Conservation (phyloP, 2,797 vertebrate species). For the Acropternis orthonyx region DNA sequence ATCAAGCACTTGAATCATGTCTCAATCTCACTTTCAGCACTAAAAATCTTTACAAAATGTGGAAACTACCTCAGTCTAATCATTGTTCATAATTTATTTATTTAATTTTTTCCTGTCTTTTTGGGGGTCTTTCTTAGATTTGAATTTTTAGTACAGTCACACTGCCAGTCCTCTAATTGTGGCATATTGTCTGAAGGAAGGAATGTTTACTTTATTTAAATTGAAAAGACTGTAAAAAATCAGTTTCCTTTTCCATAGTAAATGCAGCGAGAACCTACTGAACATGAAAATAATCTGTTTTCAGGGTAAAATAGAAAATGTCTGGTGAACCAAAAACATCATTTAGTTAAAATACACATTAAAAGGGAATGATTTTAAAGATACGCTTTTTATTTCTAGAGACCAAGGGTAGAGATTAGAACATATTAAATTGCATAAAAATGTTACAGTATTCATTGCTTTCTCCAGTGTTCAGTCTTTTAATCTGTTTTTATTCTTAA, state of each 20-base stretch:
- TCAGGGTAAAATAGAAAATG: neutral
- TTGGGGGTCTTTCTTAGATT: neutral
- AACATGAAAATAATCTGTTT: slow-evolving; percentile 20
- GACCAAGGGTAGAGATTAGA: neutral
- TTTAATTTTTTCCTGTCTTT: neutral
- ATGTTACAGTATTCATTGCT: neutral
- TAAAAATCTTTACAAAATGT: neutral
- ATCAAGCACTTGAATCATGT: neutral
- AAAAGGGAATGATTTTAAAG: slow-evolving; percentile 7
- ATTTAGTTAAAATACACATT: slow-evolving; percentile 30
- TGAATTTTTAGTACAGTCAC: neutral
- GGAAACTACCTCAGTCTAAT: neutral
- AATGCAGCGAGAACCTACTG: neutral
- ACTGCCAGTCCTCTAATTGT: neutral
- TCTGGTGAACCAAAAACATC: neutral
- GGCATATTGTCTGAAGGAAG: neutral
- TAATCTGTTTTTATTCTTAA: slow-evolving; percentile 35
- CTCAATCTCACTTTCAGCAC: neutral
- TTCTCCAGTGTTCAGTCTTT: slow-evolving; percentile 10
- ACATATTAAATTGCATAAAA: neutral
- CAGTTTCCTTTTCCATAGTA: neutral
- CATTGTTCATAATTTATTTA: neutral
- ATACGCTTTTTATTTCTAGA: neutral
- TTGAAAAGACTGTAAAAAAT: neutral
- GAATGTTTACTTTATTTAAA: neutral